These are phyloP conservation scores for Anoplius nigerrimus DNA, from an alignment of 2,888 invertebrate species.

Conservation along the genomic window DNA sequence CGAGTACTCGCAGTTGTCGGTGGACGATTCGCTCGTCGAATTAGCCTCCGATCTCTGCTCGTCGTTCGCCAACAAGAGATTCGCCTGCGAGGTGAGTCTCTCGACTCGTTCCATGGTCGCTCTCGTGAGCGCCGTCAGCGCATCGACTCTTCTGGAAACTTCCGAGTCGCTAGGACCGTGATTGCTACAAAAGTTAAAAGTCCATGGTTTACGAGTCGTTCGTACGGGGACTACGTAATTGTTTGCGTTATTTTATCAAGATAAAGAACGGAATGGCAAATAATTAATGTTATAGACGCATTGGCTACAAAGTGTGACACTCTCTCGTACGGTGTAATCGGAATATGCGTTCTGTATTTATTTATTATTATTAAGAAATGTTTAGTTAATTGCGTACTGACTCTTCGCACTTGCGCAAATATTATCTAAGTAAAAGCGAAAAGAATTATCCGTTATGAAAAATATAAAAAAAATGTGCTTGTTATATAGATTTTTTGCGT, in stretches of 20 bases:
- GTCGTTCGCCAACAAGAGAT: constrained; percentile 36
- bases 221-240: too few relatives aligned
- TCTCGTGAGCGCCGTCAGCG: constrained; percentile 80
- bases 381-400: too few relatives aligned
- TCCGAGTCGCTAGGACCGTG: constrained; percentile 61
- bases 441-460: constrained; percentile 1
- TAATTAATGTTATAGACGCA: not conserved
- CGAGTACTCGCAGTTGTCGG: constrained; percentile 27
- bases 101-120: constrained; percentile 83
- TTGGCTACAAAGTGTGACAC: not conserved
- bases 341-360: not conserved
- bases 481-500: too few relatives aligned
- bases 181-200: constrained; percentile 26
- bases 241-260: not conserved
- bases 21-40: constrained; percentile 18
- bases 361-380: not conserved
- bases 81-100: constrained; percentile 75
- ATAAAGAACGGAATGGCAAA: not conserved
- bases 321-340: too few relatives aligned
- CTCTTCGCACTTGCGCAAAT: too few relatives aligned
- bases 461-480: too few relatives aligned
- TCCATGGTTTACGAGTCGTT: not conserved
- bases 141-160: constrained; percentile 79
- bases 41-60: constrained; percentile 29
- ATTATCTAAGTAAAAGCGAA: not conserved